These are phyloP conservation scores for Petrosia ficiformis DNA, from an alignment of 37 sponge, comb jelly and placozoan genomes.

Conservation along the genomic window DNA sequence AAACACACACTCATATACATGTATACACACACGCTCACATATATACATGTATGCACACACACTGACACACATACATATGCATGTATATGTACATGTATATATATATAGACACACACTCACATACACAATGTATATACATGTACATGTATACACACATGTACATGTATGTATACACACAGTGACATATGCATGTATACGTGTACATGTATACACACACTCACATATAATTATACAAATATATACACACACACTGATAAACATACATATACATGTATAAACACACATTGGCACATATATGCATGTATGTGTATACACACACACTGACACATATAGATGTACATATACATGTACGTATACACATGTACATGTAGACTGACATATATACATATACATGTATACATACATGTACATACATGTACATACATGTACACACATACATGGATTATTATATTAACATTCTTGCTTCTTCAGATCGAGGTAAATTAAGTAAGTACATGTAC, in stretches of 20 bases:
- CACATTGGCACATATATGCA: background rate
- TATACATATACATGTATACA: background rate
- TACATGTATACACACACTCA: background rate
- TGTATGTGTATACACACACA: slow-evolving; percentile 4
- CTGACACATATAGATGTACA: background rate
- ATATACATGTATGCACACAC: too few relatives aligned
- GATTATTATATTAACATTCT: too few relatives aligned
- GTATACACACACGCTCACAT: too few relatives aligned
- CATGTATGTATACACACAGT: too few relatives aligned
- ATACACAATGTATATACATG: too few relatives aligned
- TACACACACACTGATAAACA: background rate
- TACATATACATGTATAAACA: background rate
- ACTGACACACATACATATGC: too few relatives aligned
- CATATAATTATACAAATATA: background rate
- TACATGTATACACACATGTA: background rate
- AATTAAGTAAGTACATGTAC: too few relatives aligned
- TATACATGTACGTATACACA: background rate
- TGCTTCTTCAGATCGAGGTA: too few relatives aligned
- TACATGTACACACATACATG: slow-evolving; percentile 6
- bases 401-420: slow-evolving; percentile 3
- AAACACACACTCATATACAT: too few relatives aligned
- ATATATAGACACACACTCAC: background rate
- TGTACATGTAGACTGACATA: background rate
- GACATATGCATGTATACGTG: background rate
- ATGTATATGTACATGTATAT: slow-evolving; percentile 1